Evolutionary conservation across 37 sponge, comb jelly and placozoan species (phyloP), one percentile per base, ranked within the genome.

Genomic region (Hormiphora californensis): DNA sequence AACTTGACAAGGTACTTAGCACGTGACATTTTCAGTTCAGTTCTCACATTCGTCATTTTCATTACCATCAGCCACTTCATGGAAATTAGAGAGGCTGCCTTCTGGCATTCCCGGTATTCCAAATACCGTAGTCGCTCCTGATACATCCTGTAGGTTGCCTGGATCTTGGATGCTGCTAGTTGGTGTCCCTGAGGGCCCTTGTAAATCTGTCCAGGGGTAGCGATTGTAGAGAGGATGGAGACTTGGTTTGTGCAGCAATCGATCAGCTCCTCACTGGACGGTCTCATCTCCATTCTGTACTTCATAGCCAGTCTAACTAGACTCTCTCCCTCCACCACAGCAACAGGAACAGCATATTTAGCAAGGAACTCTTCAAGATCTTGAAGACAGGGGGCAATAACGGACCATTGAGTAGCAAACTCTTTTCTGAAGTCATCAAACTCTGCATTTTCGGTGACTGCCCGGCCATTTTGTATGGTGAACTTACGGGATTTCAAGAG

Each of bases 21-120:
- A 53, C 94, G 40, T 7, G 34, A 86, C 7, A 44, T 39, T 40
- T 89, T 90, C 87, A 97, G 86, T 51, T 46, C 27, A 41, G 63
- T 17, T 57, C 88, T 86, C 22, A 92, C 63, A 1, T 53, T 61
- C 27, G 61, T 54, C 37, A 86, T 51, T 37, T 88, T 92, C 63
- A 91, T 85, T 46, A 44, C 87, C 87, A 93, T 69, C 23, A 93
- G 39, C 98, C 98, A 97, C 0, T 88, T 63, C 87, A 90, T 89
- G 31, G 91, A 85, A 28, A 97, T 91, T 7, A 96, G 87, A n/a
- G 89, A 89, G 34, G 90, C 91, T 22, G 97, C 97, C 92, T 92
- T 90, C 54, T 91, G 89, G 85, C 36, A 86, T 63, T 87, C 38
- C 38, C 90, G 54, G 73, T 91, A 63, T 32, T 88, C 89, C 32